A percentile compares a stretch with the other conserved stretches of the same genome.
Evolutionary conservation across 2,113 vertebrate genomes (phyloP).

Genomic region (Cercocebus atys): DNA sequence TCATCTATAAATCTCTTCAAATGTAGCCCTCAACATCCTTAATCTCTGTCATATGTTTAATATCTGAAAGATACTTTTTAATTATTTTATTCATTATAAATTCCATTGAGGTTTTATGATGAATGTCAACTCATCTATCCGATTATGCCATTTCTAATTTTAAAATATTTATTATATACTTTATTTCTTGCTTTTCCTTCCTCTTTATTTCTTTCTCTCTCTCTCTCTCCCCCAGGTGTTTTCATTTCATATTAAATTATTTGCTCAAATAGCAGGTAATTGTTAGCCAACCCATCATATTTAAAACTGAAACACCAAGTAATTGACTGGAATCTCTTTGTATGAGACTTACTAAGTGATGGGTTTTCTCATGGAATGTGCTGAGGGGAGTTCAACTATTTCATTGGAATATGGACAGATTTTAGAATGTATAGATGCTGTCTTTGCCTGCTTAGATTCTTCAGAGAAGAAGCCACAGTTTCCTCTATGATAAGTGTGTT

Average conservation of each 20-base stretch:
- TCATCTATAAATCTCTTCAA: background rate
- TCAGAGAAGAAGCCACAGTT: background rate
- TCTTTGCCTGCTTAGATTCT: background rate
- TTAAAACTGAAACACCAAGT: background rate
- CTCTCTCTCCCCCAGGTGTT: fast-evolving
- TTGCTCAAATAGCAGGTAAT: background rate
- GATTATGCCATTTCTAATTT: background rate
- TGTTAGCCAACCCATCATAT: background rate
- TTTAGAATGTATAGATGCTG: background rate
- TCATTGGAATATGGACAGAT: background rate
- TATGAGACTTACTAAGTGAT: background rate
- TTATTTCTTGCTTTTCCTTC: background rate
- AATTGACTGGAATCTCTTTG: background rate
- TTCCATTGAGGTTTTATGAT: background rate
- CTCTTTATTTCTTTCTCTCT: background rate
- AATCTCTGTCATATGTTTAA: background rate
- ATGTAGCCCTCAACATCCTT: background rate
- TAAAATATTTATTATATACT: background rate
- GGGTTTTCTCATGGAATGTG: background rate
- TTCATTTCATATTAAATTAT: background rate
- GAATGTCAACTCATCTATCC: background rate
- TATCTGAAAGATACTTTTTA: background rate
- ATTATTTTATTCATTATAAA: background rate
- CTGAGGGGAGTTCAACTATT: background rate
- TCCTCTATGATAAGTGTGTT: background rate